Evolutionary conservation across 2,888 invertebrate genomes (phyloP).

Genomic region (Protophormia terraenovae): DNA sequence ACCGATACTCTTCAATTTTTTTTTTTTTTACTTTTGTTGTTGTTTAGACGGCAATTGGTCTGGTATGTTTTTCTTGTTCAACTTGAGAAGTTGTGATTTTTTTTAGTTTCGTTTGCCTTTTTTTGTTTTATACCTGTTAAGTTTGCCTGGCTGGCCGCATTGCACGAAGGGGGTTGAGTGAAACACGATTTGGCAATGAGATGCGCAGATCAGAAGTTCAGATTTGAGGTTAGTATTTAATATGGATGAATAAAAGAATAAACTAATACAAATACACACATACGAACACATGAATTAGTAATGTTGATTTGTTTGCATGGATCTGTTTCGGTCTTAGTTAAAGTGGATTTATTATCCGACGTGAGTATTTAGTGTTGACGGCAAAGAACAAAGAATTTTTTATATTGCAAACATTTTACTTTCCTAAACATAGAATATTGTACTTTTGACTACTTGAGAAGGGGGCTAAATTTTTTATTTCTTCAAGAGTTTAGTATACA

Average conservation of each 20-base stretch:
- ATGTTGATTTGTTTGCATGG: background rate
- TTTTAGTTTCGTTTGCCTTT: constrained; percentile 15
- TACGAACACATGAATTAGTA: background rate
- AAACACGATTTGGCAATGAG: constrained; percentile 68
- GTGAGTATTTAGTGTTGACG: constrained; percentile 80
- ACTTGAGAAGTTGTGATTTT: constrained; percentile 60
- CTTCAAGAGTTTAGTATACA: background rate
- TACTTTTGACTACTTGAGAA: background rate
- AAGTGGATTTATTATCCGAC: constrained; percentile 80
- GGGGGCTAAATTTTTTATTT: background rate
- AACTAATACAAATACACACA: background rate
- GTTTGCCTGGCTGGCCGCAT: constrained; percentile 23
- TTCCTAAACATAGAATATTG: background rate
- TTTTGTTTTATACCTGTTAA: constrained; percentile 18
- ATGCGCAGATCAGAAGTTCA: constrained; percentile 70
- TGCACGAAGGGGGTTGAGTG: constrained; percentile 64
- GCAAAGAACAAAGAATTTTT: constrained; percentile 77
- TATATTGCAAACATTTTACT: constrained; percentile 47
- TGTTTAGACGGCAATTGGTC: constrained; percentile 70
- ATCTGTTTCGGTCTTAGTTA: constrained; percentile 68
- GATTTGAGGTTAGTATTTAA: constrained; percentile 65
- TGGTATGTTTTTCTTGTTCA: constrained; percentile 55
- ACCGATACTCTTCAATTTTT: constrained; percentile 39
- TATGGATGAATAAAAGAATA: constrained; percentile 50
- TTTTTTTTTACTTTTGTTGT: constrained; percentile 50